These are phyloP conservation scores for Desmodus rotundus DNA, from an alignment of 2,113 vertebrate species.

Conservation along the genomic window DNA sequence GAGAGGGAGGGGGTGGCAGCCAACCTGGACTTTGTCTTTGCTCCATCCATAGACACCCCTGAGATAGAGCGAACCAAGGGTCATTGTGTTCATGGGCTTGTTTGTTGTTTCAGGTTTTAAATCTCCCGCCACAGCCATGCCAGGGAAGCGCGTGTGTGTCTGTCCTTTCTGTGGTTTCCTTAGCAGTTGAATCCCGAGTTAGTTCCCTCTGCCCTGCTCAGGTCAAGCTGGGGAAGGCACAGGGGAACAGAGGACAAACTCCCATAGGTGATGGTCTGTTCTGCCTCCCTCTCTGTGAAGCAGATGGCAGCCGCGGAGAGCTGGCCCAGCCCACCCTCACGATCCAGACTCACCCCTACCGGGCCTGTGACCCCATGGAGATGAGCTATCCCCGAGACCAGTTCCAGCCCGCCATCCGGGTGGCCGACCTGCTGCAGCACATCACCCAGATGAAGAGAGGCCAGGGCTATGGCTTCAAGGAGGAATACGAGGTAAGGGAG, in stretches of 20 bases:
- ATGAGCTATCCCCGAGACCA: slow-evolving; percentile 95
- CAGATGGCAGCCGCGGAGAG: slow-evolving; percentile 93
- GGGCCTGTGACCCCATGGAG: slow-evolving; percentile 94
- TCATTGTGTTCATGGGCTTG: neutral
- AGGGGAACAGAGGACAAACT: neutral
- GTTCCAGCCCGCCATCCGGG: slow-evolving; percentile 96
- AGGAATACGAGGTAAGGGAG: slow-evolving; percentile 94
- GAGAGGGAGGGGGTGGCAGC: neutral
- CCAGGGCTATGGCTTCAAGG: slow-evolving; percentile 97
- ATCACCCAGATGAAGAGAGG: slow-evolving; percentile 99
- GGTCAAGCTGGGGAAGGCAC: neutral
- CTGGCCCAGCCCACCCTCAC: slow-evolving; percentile 92
- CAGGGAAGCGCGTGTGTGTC: neutral
- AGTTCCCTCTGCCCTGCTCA: neutral
- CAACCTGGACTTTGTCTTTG: neutral
- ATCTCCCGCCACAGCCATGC: neutral
- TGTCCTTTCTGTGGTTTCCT: neutral
- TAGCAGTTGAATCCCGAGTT: neutral
- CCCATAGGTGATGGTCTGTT: slow-evolving; percentile 50
- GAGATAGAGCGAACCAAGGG: neutral
- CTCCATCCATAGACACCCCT: neutral
- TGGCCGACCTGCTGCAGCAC: slow-evolving; percentile 97
- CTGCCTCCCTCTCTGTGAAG: slow-evolving; percentile 70
- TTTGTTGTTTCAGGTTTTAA: neutral
- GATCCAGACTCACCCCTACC: slow-evolving; percentile 95